Conservation (phyloP, 2,888 invertebrate species). For the Harmothoe impar region DNA sequence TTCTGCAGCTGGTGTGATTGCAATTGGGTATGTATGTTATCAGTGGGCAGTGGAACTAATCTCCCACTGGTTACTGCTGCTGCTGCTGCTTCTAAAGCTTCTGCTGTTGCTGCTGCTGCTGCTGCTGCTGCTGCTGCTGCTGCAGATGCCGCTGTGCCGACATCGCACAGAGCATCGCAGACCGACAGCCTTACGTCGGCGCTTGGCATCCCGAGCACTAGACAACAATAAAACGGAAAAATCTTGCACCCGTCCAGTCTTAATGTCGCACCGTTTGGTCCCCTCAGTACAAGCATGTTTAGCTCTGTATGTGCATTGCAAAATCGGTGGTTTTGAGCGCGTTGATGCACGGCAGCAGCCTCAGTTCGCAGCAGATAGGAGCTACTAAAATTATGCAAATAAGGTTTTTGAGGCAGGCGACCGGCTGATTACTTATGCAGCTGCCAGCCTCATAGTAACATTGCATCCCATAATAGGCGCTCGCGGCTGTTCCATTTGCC, state of each 20-base stretch:
- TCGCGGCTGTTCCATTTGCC: conserved; percentile 63
- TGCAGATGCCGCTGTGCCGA: neutral
- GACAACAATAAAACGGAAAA: neutral
- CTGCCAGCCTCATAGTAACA: conserved; percentile 67
- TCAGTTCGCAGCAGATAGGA: conserved; percentile 37
- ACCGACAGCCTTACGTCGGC: conserved; percentile 6
- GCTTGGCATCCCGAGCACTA: neutral
- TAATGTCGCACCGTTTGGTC: neutral
- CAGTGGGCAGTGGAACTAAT: no score
- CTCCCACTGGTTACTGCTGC: neutral
- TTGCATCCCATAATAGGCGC: conserved; percentile 67
- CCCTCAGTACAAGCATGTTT: neutral
- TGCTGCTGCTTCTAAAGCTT: neutral
- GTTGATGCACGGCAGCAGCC: neutral
- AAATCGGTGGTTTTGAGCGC: neutral
- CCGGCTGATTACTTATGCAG: conserved; percentile 67
- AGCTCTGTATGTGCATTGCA: neutral
- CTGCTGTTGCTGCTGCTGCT: neutral
- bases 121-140: conserved; percentile 10
- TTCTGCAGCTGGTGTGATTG: no score
- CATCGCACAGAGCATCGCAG: neutral
- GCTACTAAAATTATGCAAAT: conserved; percentile 67
- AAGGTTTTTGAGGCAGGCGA: conserved; percentile 67
- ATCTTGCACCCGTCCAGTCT: neutral
- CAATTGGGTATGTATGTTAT: no score